These are phyloP conservation scores for Lochmaea crataegi DNA, from an alignment of 2,888 invertebrate species.

Conservation along the genomic window DNA sequence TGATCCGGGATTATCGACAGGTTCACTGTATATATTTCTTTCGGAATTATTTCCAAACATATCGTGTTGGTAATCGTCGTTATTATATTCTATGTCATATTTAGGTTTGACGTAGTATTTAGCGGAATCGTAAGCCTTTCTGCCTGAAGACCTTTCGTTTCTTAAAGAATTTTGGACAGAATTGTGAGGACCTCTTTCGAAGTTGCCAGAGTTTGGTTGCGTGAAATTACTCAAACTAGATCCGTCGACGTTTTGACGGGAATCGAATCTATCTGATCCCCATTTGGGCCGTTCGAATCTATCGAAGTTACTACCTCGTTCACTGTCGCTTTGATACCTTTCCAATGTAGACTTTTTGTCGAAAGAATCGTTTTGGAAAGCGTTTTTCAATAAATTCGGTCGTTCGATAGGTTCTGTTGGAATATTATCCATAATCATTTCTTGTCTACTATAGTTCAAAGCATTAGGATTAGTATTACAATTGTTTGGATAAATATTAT, in stretches of 20 bases:
- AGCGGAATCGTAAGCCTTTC: slow-evolving; percentile 60
- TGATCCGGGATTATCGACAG: slow-evolving; percentile 57
- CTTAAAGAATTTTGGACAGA: slow-evolving; percentile 55
- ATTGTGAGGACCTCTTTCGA: slow-evolving; percentile 57
- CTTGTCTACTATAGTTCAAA: slow-evolving; percentile 78
- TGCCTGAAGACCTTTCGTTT: slow-evolving; percentile 56
- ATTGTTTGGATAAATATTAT: slow-evolving; percentile 87
- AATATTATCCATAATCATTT: slow-evolving; percentile 65
- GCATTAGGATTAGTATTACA: slow-evolving; percentile 88
- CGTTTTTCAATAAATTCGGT: slow-evolving; percentile 69
- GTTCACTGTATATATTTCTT: slow-evolving; percentile 67
- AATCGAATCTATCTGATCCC: slow-evolving; percentile 70
- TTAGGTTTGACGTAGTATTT: slow-evolving; percentile 63
- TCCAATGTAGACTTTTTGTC: slow-evolving; percentile 74
- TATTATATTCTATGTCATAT: slow-evolving; percentile 60
- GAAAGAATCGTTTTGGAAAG: slow-evolving; percentile 72
- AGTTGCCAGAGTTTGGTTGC: slow-evolving; percentile 57
- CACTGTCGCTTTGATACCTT: slow-evolving; percentile 71
- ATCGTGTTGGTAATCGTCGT: slow-evolving; percentile 60
- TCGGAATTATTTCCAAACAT: slow-evolving; percentile 65
- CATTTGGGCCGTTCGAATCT: slow-evolving; percentile 71
- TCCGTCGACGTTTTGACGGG: slow-evolving; percentile 66
- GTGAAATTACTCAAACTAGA: slow-evolving; percentile 57
- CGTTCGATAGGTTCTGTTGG: slow-evolving; percentile 66
- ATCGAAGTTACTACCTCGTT: slow-evolving; percentile 66